Base-by-base conservation (phyloP, 2,888 invertebrate genomes). In the Ormyrus labotus region DNA sequence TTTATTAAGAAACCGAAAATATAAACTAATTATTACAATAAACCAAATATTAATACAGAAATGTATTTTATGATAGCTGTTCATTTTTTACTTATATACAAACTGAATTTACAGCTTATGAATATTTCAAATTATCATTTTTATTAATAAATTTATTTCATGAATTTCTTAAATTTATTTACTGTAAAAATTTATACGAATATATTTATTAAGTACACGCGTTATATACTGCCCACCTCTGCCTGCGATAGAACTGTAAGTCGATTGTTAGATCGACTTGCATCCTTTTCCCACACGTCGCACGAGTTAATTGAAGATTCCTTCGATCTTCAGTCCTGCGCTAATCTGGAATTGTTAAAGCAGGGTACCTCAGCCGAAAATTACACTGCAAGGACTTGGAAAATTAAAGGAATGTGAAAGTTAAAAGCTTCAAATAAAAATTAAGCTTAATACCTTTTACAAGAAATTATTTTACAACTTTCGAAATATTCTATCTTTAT, bases 241-340 rank as follows among this genome's bases (percentile, higher is more conserved):
- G 81, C 69, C 58, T 78, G 70, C 34, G 55, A 70, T 58, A 81
- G 64, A 64, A 60, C 69, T 63, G 60, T 55, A 78, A 81, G 78
- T 65, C 55, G 47, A 69, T 64, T 51, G 60, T 67, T 34, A n/a
- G 8, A 70, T 63, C 68, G 58, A 72, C 63, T 72, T 63, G 55
- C 47, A 75, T 50, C 53, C 55, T 60, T 47, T 58, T 57, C 70
- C 61, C 63, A 74, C 77, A 73, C 65, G 64, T 78, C 78, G 74
- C 81, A 78, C 74, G 78, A 78, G 81, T 73, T 81, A 68, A 65
- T 78, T 70, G 71, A 80, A 81, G 77, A 78, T 81, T 69, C 77
- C 74, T 78, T 81, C 69, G 67, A 78, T 77, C 71, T 74, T 81
- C 74, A 67, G 47, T 71, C 73, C 69, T 69, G 63, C 58, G n/a